Base-by-base conservation (phyloP, 1,140 invertebrate genomes). In the Lamellibrachia luymesi region DNA sequence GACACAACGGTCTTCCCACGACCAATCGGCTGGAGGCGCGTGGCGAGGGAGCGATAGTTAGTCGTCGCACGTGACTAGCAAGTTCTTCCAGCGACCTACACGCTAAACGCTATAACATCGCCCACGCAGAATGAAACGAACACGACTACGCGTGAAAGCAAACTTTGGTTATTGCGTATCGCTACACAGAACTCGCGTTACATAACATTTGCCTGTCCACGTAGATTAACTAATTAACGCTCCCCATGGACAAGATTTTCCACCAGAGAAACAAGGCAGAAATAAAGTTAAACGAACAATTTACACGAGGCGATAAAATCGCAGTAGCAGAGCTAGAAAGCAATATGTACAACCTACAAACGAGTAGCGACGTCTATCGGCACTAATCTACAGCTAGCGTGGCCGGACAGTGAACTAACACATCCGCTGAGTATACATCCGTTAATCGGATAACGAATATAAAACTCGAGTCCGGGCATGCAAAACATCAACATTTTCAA, bases 281-380 rank as follows among this genome's bases (percentile, higher is more conserved):
- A 80, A 80, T 80, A 80, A 80, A 80, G 64, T 80, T 22, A 80
- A 80, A 80, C 64, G 38, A 38, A 38, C 38, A 38, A 38, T 80
- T 80, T 80, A 80, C 64, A 80, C 64, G 64, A 80, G 64, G 64
- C 64, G 64, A 22, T 80, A 22, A 80, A 80, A 80, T 80, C 64
- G 64, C 64, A 80, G 17, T 80, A 80, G 64, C 64, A 80, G 13
- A 80, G 13, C 64, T 80, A 80, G 13, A 10, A 80, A 80, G 64
- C 64, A 80, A 80, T 80, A 80, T 80, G 64, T 80, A 80, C 64
- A 80, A 80, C 64, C 64, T 80, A 80, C 13, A 80, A 80, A 80
- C 64, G 13, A 80, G 64, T 80, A 80, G 64, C 64, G 25, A 80
- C 25, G 64, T 80, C 64, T 80, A 80, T 80, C 64, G 2, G 64